phyloP scores from a whole-genome alignment of 2,113 vertebrate genomes.

The Tyto alba region DNA sequence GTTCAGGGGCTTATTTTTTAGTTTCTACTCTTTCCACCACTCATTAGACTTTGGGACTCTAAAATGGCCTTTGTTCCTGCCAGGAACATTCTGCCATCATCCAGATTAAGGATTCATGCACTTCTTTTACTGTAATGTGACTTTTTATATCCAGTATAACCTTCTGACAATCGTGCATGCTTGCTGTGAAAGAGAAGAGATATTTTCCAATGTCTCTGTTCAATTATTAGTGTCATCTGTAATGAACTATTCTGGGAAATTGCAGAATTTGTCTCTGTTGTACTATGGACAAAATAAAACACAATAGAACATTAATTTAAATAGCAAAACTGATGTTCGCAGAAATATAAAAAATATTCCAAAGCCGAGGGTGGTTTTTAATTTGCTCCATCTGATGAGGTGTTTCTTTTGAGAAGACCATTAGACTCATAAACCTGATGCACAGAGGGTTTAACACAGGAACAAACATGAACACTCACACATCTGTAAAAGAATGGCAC shows the following conservation, averaged over 20 bases:
- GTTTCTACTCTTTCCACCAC: neutral
- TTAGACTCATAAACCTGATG: constrained; percentile 51
- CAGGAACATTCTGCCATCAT: neutral
- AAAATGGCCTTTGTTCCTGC: neutral
- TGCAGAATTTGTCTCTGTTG: constrained; percentile 60
- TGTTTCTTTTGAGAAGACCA: constrained; percentile 66
- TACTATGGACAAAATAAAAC: constrained; percentile 65
- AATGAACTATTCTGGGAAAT: constrained; percentile 59
- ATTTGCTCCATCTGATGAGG: constrained; percentile 58
- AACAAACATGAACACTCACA: constrained; percentile 38
- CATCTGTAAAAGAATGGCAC: constrained; percentile 2
- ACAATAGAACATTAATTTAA: constrained; percentile 56
- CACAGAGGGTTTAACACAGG: constrained; percentile 46
- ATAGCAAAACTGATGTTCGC: constrained; percentile 50
- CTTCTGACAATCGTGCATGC: neutral
- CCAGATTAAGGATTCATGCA: constrained; percentile 6
- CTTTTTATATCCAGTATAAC: constrained; percentile 5
- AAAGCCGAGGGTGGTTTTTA: constrained; percentile 60
- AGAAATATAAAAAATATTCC: constrained; percentile 51
- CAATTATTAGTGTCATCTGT: constrained; percentile 57
- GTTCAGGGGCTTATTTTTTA: neutral
- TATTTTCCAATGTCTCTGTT: constrained; percentile 39
- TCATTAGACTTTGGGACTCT: neutral
- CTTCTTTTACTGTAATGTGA: neutral
- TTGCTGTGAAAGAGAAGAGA: neutral